A percentile compares a stretch with the other conserved stretches of the same genome.
Evolutionary conservation across 2,888 invertebrate species (phyloP).

Genomic region (Imbricaverruca yamaguchii): DNA sequence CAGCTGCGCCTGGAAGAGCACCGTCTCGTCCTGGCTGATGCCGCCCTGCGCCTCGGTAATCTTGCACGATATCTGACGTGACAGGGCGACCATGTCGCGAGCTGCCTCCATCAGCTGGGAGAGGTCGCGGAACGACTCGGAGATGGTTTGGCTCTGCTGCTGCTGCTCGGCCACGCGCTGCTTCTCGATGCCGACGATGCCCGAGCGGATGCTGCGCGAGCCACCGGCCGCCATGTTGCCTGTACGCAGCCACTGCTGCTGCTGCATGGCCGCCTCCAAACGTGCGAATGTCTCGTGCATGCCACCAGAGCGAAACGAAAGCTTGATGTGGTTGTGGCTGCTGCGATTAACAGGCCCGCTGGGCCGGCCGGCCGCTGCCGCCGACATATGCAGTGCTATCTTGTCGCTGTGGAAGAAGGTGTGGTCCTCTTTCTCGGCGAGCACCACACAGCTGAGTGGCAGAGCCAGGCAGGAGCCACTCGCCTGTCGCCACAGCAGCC

Average conservation of each 20-base stretch:
- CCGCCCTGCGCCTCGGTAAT: constrained; percentile 53
- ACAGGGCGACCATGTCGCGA: constrained; percentile 91
- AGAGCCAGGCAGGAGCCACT: constrained; percentile 51
- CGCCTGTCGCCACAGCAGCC: constrained; percentile 70
- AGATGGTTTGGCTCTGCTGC: constrained; percentile 84
- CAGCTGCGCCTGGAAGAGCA: constrained; percentile 89
- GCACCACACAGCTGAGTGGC: constrained; percentile 61
- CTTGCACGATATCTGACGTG: constrained; percentile 84
- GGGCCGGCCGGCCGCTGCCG: constrained; percentile 51
- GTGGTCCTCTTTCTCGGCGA: constrained; percentile 70
- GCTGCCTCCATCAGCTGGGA: constrained; percentile 91
- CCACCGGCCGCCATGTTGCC: constrained; percentile 48
- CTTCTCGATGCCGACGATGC: constrained; percentile 93
- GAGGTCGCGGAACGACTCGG: constrained; percentile 90
- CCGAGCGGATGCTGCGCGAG: constrained; percentile 46
- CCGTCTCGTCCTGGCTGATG: constrained; percentile 73
- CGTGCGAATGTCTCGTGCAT: constrained; percentile 31
- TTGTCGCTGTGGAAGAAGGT: constrained; percentile 74
- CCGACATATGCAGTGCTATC: constrained; percentile 64
- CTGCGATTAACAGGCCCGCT: constrained; percentile 29
- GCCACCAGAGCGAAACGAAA: constrained; percentile 79
- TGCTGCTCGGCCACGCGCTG: constrained; percentile 82
- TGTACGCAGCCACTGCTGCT: constrained; percentile 34
- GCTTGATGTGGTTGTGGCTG: constrained; percentile 61
- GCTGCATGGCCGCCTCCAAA: constrained; percentile 34